Conservation (phyloP, 2,113 vertebrate genomes). For the Thamnaconus septentrionalis region DNA sequence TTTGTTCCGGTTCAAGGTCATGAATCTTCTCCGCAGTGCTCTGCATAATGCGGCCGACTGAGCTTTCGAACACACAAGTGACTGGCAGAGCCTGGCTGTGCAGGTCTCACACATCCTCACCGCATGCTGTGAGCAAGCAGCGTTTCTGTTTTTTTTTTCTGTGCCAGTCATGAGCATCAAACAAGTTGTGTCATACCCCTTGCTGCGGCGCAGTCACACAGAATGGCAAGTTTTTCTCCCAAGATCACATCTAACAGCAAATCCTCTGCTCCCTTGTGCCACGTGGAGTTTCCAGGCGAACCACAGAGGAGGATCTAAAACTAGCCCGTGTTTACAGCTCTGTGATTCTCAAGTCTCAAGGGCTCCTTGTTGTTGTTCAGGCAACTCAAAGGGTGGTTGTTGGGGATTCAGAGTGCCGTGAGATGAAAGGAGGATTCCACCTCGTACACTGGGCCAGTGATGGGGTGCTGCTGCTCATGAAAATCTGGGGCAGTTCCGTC, state of each 20-base stretch:
- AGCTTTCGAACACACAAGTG: no score
- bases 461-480: conserved; percentile 62
- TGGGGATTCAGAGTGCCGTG: conserved; percentile 17
- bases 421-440: conserved; percentile 13
- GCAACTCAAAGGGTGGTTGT: conserved; percentile 13
- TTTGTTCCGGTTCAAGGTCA: no score
- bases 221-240: neutral
- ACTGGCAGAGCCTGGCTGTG: no score
- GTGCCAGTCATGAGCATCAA: no score
- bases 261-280: conserved; percentile 21
- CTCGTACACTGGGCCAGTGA: conserved; percentile 57
- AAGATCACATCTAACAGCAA: conserved; percentile 13
- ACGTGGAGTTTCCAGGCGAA: conserved; percentile 36
- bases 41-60: no score
- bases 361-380: conserved; percentile 21
- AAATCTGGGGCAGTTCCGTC: conserved; percentile 64
- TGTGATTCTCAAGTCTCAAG: conserved; percentile 18
- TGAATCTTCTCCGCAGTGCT: no score
- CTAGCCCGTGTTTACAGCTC: conserved; percentile 9
- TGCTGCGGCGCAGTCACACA: no score
- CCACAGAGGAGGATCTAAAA: conserved; percentile 26
- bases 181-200: no score
- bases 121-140: no score
- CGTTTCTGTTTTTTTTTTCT: no score
- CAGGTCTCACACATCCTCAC: no score